Evolutionary conservation across 1,140 invertebrate genomes (phyloP), one percentile per base, ranked within the genome.

Genomic region (Drosophila sturtevanti): DNA sequence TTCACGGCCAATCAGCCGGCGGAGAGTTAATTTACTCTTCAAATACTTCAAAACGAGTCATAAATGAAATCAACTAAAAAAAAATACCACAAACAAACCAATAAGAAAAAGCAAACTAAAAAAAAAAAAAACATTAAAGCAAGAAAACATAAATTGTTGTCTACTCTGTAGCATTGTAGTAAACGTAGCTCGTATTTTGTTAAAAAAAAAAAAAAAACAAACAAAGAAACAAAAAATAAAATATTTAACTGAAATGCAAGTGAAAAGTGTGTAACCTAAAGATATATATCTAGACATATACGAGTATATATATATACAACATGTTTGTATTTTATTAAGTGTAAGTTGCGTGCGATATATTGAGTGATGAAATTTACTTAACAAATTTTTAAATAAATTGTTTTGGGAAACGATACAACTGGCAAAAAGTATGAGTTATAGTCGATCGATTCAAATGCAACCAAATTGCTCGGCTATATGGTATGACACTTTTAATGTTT

Each of bases 1-100:
- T 96, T 96, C 79, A 96, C 95, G 73, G 95, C 95, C 59, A 95
- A 96, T 91, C 95, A 95, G 90, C 95, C 95, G 27, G 93, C 93
- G 12, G 93, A 94, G 79, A 93, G 93, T 65, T 94, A 91, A 91
- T 90, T 69, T 68, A 24, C 52, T 48, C 16, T 21, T 5, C 16
- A 48, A 18, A 2, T 14, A 48, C 41, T 9, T 7, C 21, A 66
- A 54, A 72, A 63, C 64, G 65, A 86, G 82, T 82, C 69, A 87
- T 79, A 76, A 72, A 63, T 52, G 44, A 81, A 74, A 60, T 71
- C 70, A 77, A 61, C 61, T 51, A 66, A 62, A 14, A 67, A 14
- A 67, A 69, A 66, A 63, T 41, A 72, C 24, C 22, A 69, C 44
- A 24, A 2, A 31, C 31, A 68, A 72, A 12, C 35, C 21, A 52